Evolutionary conservation across 1,140 invertebrate genomes (phyloP), one percentile per base, ranked within the genome.

Genomic region (Leptinotarsa undecemlineata): DNA sequence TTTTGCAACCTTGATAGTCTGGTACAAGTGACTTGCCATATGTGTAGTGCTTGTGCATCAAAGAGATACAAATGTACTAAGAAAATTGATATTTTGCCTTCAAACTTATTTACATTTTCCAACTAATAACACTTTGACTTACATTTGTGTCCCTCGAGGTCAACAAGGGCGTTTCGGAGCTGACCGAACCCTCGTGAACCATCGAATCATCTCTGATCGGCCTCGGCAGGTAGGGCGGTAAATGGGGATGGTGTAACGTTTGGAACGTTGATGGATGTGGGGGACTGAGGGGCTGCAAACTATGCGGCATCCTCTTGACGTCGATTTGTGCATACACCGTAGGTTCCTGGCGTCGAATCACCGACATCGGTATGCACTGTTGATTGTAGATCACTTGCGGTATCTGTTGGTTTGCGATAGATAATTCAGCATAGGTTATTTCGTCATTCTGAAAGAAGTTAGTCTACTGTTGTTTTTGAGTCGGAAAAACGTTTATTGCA

Each of bases 251-350:
- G 47, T 82, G 83, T 72, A 84, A 72, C 33, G 82, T 81, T 64
- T 84, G 81, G 60, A 83, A 83, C 13, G 82, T 77, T 4, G 81
- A 82, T 21, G 84, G 82, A 75, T 82, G 82, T 13, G 83, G 80
- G 26, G 81, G 80, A 64, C 80, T 80, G 42, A 81, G 75, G 14
- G 81, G 79, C 63, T 84, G 81, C 51, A 83, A 70, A 74, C 78
- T 77, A 13, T 78, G 76, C 13, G 81, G 77, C 67, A 83, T 75
- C 71, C 83, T 81, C 57, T 82, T 82, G 60, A 87, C 83, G 76
- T 87, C 86, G 47, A 88, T 85, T 81, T 87, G 86, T 47, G 87
- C 87, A 77, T 88, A 88, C 8, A 88, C 86, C 17, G 86, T 87
- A 62, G 87, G 86, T 73, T 85, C 84, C 71, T 82, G 82, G 42